Evolutionary conservation across 2,113 vertebrate species (phyloP).

Genomic region (Tachysurus fulvidraco): DNA sequence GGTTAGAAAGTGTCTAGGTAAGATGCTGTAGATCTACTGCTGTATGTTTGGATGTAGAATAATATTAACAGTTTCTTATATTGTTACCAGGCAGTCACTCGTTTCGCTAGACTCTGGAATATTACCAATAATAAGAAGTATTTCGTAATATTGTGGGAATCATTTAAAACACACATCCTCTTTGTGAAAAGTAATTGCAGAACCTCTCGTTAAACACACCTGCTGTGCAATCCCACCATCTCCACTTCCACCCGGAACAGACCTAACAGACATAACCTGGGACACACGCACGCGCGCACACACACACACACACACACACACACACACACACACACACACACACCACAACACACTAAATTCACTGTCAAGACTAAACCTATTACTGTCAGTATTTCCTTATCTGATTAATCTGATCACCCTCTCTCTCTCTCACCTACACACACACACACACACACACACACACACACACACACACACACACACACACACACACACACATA

Average conservation of each 20-base stretch:
- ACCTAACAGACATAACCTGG: not conserved
- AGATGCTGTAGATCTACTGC: not conserved
- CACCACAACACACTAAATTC: too few relatives aligned
- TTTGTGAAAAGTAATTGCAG: conserved; percentile 30
- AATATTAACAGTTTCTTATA: not conserved
- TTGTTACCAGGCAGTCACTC: not conserved
- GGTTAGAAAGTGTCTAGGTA: too few relatives aligned
- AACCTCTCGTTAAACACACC: conserved; percentile 30
- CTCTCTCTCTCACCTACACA: too few relatives aligned
- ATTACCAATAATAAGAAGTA: not conserved
- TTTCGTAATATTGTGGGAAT: conserved; percentile 6
- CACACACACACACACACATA: not conserved
- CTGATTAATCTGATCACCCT: not conserved
- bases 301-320: too few relatives aligned
- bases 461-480: not conserved
- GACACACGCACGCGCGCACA: not conserved
- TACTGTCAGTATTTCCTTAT: too few relatives aligned
- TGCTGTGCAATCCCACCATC: conserved; percentile 15
- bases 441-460: not conserved
- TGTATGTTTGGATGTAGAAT: not conserved
- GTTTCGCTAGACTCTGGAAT: not conserved
- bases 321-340: too few relatives aligned
- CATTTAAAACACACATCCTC: conserved; percentile 20
- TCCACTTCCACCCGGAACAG: conserved; percentile 31
- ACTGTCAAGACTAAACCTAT: too few relatives aligned